Percentiles rank a stretch among this genome's conserved stretches.
Evolutionary conservation across 92 coral and sea anemone species (phyloP).

Genomic region (Umimayanthus kanabou): DNA sequence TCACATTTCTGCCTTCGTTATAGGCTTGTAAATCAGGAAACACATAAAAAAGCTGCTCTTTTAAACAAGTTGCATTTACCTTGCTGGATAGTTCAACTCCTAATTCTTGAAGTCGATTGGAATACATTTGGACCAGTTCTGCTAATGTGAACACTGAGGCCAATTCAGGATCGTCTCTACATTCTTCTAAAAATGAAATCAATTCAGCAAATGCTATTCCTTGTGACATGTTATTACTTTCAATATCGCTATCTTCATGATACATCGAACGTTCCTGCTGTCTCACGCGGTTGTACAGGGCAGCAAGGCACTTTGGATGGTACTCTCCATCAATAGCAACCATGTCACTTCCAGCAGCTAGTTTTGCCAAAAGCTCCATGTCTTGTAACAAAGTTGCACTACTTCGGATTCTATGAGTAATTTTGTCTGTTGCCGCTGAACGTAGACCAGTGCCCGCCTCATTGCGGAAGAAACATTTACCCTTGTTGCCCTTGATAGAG

Average conservation of each 20-base stretch:
- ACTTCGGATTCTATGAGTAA: constrained; percentile 37
- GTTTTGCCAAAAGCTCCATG: constrained; percentile 47
- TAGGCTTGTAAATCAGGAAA: constrained; percentile 45
- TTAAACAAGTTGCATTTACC: constrained; percentile 47
- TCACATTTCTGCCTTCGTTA: constrained; percentile 48
- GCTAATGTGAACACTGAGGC: constrained; percentile 50
- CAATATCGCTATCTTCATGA: constrained; percentile 29
- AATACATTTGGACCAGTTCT: constrained; percentile 46
- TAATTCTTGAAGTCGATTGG: constrained; percentile 43
- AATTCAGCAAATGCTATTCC: constrained; percentile 56
- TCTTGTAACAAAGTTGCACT: constrained; percentile 48
- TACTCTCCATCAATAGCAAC: constrained; percentile 54
- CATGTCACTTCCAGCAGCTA: constrained; percentile 54
- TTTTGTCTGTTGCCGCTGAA: constrained; percentile 31
- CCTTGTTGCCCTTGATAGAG: neutral
- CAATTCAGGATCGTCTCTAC: constrained; percentile 44
- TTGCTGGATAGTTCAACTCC: constrained; percentile 39
- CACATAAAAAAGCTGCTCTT: constrained; percentile 43
- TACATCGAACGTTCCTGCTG: neutral
- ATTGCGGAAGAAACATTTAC: constrained; percentile 46
- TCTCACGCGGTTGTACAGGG: constrained; percentile 51
- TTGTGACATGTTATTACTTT: constrained; percentile 27
- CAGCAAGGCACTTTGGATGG: constrained; percentile 50
- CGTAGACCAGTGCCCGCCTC: constrained; percentile 41
- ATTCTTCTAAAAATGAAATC: constrained; percentile 53